phyloP scores from a whole-genome alignment of 2,797 vertebrate species.

The Heteromormyrus szaboi region DNA sequence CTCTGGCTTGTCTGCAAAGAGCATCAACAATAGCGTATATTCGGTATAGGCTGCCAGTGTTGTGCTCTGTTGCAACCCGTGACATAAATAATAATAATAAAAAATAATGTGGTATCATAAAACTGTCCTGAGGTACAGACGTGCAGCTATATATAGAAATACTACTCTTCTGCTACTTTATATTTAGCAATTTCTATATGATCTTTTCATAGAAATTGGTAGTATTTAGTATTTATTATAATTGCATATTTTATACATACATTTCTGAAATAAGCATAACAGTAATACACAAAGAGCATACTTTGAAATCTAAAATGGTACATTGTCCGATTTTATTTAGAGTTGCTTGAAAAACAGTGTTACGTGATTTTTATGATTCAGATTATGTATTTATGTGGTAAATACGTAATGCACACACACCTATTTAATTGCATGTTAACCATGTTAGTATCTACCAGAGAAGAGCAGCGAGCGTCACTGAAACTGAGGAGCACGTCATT shows the following conservation, averaged over 20 bases:
- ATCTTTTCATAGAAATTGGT: not conserved
- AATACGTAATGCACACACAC: not conserved
- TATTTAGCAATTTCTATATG: not conserved
- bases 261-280: not conserved
- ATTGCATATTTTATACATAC: not conserved
- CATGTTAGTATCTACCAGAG: not conserved
- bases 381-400: not conserved
- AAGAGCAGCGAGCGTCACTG: not conserved
- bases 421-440: not conserved
- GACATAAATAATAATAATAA: not conserved
- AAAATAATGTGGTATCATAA: not conserved
- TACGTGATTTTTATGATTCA: not conserved
- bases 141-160: not conserved
- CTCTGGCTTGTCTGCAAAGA: not conserved
- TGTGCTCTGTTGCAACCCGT: not conserved
- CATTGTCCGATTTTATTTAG: not conserved
- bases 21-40: not conserved
- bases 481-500: not conserved
- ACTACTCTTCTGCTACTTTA: not conserved
- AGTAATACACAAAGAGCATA: not conserved
- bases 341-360: not conserved
- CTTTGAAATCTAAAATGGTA: not conserved
- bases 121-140: not conserved
- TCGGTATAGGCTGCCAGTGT: not conserved
- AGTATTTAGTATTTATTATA: not conserved